Evolutionary conservation across 2,113 vertebrate species (phyloP).

Genomic region (Plecturocebus donacophilus): DNA sequence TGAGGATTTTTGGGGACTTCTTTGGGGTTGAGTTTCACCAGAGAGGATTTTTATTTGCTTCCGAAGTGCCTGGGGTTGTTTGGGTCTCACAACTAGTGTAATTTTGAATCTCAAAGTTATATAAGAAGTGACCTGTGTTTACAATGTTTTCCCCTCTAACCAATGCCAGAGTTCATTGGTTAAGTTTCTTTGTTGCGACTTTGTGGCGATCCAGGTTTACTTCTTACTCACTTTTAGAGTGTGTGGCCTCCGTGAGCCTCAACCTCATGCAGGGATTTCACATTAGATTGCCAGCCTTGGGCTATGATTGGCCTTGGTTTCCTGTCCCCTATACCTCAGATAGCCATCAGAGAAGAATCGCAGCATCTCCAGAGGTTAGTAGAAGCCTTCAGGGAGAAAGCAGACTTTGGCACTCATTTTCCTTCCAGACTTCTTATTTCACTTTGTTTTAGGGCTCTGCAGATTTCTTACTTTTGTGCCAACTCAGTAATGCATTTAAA

Average conservation of each 20-base stretch:
- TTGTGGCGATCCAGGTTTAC: background rate
- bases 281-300: background rate
- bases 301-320: background rate
- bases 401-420: background rate
- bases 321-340: too few species aligned
- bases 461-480: background rate
- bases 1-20: background rate
- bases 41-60: background rate
- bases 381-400: background rate
- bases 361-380: background rate
- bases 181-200: background rate
- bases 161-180: background rate
- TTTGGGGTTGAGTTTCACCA: background rate
- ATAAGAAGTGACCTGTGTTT: background rate
- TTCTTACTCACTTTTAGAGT: background rate
- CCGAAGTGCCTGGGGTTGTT: background rate
- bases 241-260: background rate
- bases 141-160: background rate
- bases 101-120: background rate
- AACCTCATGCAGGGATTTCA: background rate
- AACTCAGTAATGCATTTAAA: slow-evolving; percentile 36
- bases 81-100: background rate
- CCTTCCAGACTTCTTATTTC: background rate
- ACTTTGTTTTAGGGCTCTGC: background rate
- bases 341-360: background rate